These are phyloP conservation scores for Anguilla anguilla DNA, from an alignment of 2,797 vertebrate genomes.

Conservation along the genomic window DNA sequence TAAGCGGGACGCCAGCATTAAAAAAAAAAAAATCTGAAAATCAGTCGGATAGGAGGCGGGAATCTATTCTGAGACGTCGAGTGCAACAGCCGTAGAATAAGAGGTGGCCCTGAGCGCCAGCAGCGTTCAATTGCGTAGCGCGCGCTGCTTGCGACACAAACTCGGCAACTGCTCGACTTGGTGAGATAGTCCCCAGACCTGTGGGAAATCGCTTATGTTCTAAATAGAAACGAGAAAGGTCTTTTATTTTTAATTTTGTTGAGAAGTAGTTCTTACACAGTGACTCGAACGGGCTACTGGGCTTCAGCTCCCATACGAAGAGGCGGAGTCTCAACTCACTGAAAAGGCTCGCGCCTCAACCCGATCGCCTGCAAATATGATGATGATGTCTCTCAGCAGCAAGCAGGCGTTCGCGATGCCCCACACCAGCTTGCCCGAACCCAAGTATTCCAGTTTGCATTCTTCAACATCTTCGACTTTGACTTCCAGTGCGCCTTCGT, in stretches of 20 bases:
- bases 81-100: slow-evolving; percentile 2
- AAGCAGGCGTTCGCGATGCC: slow-evolving; percentile 95
- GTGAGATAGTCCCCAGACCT: slow-evolving; percentile 43
- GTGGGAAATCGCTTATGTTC: slow-evolving; percentile 64
- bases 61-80: slow-evolving; percentile 22
- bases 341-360: slow-evolving; percentile 75
- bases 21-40: slow-evolving; percentile 21
- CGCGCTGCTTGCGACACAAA: slow-evolving; percentile 22
- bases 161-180: slow-evolving; percentile 20
- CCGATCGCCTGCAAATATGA: slow-evolving; percentile 85
- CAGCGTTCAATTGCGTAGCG: slow-evolving; percentile 21
- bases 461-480: slow-evolving; percentile 84
- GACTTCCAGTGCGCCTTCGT: slow-evolving; percentile 78
- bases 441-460: slow-evolving; percentile 89
- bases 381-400: slow-evolving; percentile 97
- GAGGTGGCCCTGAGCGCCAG: slow-evolving; percentile 26
- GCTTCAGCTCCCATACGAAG: slow-evolving; percentile 70
- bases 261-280: slow-evolving; percentile 50
- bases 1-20: slow-evolving; percentile 16
- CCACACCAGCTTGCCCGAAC: slow-evolving; percentile 87
- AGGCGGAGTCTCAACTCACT: slow-evolving; percentile 83
- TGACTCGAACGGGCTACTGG: slow-evolving; percentile 65
- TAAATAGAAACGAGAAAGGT: slow-evolving; percentile 61
- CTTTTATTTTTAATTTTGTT: slow-evolving; percentile 43
- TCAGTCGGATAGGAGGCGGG: slow-evolving; percentile 9